These are phyloP conservation scores for Meriones unguiculatus DNA, from an alignment of 2,113 vertebrate species.

Conservation along the genomic window DNA sequence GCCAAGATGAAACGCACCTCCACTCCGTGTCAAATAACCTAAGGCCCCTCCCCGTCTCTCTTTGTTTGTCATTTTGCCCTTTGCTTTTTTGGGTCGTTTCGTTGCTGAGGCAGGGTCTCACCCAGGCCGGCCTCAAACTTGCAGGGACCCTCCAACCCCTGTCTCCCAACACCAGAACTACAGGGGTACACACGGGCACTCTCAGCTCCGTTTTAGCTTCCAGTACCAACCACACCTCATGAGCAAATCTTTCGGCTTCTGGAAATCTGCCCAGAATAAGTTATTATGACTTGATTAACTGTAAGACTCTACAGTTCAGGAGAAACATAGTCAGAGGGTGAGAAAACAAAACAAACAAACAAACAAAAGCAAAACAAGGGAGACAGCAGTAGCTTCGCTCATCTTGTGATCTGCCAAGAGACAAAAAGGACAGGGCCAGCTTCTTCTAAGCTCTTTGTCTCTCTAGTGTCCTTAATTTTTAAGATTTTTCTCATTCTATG, in stretches of 20 bases:
- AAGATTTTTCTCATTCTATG: neutral
- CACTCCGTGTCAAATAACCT: neutral
- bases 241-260: neutral
- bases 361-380: neutral
- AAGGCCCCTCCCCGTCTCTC: neutral
- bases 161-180: neutral
- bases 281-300: constrained; percentile 21
- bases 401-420: neutral
- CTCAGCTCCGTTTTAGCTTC: neutral
- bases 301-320: neutral
- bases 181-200: neutral
- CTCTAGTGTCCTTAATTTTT: neutral
- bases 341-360: neutral
- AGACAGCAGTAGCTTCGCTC: neutral
- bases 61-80: neutral
- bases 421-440: constrained; percentile 20
- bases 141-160: neutral
- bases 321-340: constrained; percentile 2
- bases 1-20: neutral
- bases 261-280: constrained; percentile 40
- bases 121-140: neutral
- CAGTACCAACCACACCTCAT: neutral
- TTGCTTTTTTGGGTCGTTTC: neutral
- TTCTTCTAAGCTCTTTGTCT: constrained; percentile 1
- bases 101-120: neutral